Base-by-base conservation (phyloP, 1,140 invertebrate species). In the Drosophila suzukii region DNA sequence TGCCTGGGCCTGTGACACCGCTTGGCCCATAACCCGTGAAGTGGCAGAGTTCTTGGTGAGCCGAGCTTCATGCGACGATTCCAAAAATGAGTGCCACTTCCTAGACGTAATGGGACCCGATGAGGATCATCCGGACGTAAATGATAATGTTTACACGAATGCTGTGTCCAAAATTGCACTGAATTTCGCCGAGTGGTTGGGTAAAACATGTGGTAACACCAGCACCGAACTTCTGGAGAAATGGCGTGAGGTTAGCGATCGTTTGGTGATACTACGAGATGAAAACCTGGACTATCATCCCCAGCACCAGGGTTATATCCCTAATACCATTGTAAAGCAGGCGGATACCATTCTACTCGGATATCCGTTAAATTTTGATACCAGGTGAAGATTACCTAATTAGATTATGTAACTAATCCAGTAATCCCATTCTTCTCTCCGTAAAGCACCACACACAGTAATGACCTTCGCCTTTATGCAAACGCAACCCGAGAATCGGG, bases 61-160 rank as follows among this genome's bases (percentile, higher is more conserved):
- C 13, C 93, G 94, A 4, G 93, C 93, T 0, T 83, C 86, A 13
- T 93, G 93, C 51, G 93, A 94, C 53, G 92, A 92, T 47, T 80
- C 81, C 0, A 92, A 91, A 0, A 90, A 93, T 8, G 8, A 27
- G 0, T 88, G 77, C 10, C 84, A 85, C 53, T 68, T 89, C 4
- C 15, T 76, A 91, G 93, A 93, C 79, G 93, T 94, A 2, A 94
- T 94, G 94, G 94, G 94, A 3, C 94, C 94, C 4, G 94, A 94
- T 73, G 94, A 94, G 92, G 94, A 94, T 80, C 94, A 94, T 62
- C 85, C 81, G 20, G 93, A 94, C 72, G 90, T 94, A 2, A 92
- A 92, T 32, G 94, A 94, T 55, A 94, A 93, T 4, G 93, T 93
- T 0, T 94, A 94, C 60, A 94, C 94, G 0, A 94, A 94, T 71